A percentile compares a stretch with the other conserved stretches of the same genome.
Conservation (phyloP, 2,113 vertebrate species). For the Zonotrichia leucophrys region DNA sequence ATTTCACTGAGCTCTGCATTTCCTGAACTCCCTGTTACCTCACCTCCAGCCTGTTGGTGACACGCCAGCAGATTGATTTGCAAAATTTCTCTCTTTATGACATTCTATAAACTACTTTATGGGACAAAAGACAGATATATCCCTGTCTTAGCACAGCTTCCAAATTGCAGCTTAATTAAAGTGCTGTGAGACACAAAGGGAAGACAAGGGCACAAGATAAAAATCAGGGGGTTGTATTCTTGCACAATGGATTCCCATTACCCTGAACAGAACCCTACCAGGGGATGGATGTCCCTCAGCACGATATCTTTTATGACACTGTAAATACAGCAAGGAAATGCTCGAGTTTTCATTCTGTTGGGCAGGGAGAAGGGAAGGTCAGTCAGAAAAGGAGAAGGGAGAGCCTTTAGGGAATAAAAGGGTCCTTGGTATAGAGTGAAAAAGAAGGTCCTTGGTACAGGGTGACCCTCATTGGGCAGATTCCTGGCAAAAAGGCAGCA, state of each 20-base stretch:
- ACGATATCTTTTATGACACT: neutral
- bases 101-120: neutral
- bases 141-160: neutral
- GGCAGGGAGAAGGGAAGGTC: neutral
- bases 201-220: neutral
- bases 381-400: neutral
- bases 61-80: neutral
- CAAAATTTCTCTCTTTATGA: constrained; percentile 25
- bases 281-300: neutral
- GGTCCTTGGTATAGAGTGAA: neutral
- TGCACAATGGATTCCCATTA: neutral
- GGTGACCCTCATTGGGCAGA: neutral
- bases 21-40: neutral
- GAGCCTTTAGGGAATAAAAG: neutral
- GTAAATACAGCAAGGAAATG: neutral
- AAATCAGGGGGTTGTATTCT: neutral
- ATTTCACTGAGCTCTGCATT: neutral
- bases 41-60: neutral
- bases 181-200: neutral
- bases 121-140: neutral
- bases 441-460: neutral
- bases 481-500: neutral
- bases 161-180: constrained; percentile 46
- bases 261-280: neutral
- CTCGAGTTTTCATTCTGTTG: neutral